Conservation (phyloP, 2,113 vertebrate genomes). For the Cyphomyrus plagiostoma region DNA sequence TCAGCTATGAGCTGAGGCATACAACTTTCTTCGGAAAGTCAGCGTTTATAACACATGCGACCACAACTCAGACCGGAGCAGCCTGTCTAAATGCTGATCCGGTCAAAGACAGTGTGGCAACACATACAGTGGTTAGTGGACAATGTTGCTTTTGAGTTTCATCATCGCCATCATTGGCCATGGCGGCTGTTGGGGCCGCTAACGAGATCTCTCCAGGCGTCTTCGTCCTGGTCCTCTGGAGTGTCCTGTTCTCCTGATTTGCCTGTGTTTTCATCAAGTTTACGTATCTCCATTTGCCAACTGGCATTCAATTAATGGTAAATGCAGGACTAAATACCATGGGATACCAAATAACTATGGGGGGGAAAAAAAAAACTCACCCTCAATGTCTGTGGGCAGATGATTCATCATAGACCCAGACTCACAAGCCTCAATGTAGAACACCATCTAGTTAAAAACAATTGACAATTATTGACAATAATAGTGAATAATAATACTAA, state of each 20-base stretch:
- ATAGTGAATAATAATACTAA: not conserved
- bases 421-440: conserved; percentile 95
- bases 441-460: conserved; percentile 75
- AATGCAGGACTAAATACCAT: not conserved
- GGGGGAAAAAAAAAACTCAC: conserved; percentile 56
- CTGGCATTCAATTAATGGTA: not conserved
- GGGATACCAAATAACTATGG: not conserved
- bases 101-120: not conserved
- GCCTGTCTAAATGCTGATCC: not conserved
- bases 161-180: not conserved
- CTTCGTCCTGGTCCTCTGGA: not conserved
- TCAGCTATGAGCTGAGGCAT: not conserved
- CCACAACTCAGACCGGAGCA: not conserved
- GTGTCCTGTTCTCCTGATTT: not conserved
- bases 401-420: conserved; percentile 96
- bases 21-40: not conserved
- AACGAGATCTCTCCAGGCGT: not conserved
- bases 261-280: not conserved
- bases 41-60: not conserved
- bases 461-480: not conserved
- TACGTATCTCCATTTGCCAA: not conserved
- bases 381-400: conserved; percentile 74
- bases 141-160: not conserved
- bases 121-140: not conserved
- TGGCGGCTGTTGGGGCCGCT: not conserved